Base-by-base conservation (phyloP, 1,140 invertebrate species). In the Eciton burchellii region DNA sequence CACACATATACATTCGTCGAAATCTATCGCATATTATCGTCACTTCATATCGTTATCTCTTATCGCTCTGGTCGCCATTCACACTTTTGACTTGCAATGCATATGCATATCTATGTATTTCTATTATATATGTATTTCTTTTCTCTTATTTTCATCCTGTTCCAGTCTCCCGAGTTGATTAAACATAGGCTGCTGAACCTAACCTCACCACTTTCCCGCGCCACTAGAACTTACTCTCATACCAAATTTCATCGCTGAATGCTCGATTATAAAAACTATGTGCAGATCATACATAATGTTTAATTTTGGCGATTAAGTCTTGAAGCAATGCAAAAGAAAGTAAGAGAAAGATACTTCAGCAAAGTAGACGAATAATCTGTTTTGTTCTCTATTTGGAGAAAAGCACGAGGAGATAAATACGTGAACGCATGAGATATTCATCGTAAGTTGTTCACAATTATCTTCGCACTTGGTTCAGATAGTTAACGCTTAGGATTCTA, bases 141-240 rank as follows among this genome's bases (percentile, higher is more conserved):
- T 41, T 24, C 54, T 11, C 26, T 84, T 21, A 35, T 0, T 68
- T 62, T 24, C 41, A 35, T 56, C 26, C 47, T 81, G 47, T 19
- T 66, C 16, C 43, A 11, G 52, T 47, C 26, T 14, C n/a, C 43
- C 43, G n/a, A 35, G 35, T 35, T 59, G 43, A 41, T 63, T 35
- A 49, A 76, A 59, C 35, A 35, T 43, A 66, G 29, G 29, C 35
- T 16, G 49, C 1, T 52, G 43, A 35, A 86, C 79, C 84, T 86
- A 86, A 86, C 84, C 79, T 86, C 54, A 52, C 79, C 29, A 21
- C 54, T 83, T 86, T 86, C 84, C 84, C 85, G 84, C 84, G 79
- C 65, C 54, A 43, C 26, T 26, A 14, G 72, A 49, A 19, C 57
- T 62, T 41, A 35, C 56, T 65, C 45, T 26, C 72, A 35, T 43